phyloP scores from a whole-genome alignment of 64 coral and sea anemone genomes.

The Stylophora pistillata region DNA sequence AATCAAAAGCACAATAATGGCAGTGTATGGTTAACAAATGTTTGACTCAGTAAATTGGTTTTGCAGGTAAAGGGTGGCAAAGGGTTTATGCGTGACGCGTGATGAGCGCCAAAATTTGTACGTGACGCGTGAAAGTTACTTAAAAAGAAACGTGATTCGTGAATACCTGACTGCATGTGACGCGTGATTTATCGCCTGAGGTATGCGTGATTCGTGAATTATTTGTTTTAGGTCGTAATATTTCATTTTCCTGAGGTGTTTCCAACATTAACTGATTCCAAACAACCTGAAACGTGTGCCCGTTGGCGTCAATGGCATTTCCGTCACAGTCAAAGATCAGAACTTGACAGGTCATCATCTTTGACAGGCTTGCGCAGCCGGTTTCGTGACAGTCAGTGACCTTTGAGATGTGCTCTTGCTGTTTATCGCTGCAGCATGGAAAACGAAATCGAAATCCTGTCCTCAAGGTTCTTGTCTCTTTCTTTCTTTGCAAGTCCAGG shows the following conservation, averaged over 20 bases:
- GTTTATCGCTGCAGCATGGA: constrained; percentile 20
- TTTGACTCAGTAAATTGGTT: too few relatives aligned
- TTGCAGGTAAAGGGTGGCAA: too few relatives aligned
- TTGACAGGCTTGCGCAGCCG: constrained; percentile 21
- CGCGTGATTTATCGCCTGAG: too few relatives aligned
- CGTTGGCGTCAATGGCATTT: neutral
- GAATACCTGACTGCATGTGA: too few relatives aligned
- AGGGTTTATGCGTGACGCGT: too few relatives aligned
- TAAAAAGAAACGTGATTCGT: too few relatives aligned
- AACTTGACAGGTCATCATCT: constrained; percentile 42
- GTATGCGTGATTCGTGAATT: constrained; percentile 7
- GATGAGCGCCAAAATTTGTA: too few relatives aligned
- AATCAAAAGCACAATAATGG: too few relatives aligned
- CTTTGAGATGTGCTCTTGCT: constrained; percentile 45
- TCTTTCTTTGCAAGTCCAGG: constrained; percentile 24
- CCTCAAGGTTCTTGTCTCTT: constrained; percentile 42
- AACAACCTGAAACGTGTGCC: neutral
- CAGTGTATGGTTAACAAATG: too few relatives aligned
- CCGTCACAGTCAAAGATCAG: constrained; percentile 14
- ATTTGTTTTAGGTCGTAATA: constrained; percentile 1
- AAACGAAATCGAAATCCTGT: neutral
- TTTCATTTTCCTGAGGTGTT: neutral
- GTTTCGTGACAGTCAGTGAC: constrained; percentile 27
- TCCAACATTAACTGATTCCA: neutral
- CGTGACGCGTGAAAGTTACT: too few relatives aligned